A percentile compares a stretch with the other conserved stretches of the same genome.
These are phyloP conservation scores for Trichechus manatus DNA, from an alignment of 2,113 vertebrate species.

Conservation along the genomic window DNA sequence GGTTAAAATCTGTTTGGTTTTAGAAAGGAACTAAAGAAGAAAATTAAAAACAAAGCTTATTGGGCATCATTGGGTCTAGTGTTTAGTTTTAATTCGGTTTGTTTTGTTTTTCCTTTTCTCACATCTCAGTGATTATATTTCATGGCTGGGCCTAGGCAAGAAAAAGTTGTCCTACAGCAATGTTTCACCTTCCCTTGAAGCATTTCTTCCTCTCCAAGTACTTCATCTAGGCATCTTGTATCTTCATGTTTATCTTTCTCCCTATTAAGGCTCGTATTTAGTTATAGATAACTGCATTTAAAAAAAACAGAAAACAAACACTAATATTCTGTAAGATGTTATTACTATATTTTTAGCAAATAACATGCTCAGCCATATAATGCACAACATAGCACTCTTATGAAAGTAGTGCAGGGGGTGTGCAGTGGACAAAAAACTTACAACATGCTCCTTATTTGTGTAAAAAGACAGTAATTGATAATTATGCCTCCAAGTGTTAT, in stretches of 20 bases:
- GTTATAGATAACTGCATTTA: not conserved
- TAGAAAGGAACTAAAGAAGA: not conserved
- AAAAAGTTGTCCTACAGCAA: not conserved
- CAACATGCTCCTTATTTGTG: not conserved
- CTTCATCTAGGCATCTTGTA: not conserved
- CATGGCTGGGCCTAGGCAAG: not conserved
- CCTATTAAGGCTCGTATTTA: not conserved
- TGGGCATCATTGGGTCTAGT: too few relatives aligned
- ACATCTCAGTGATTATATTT: not conserved
- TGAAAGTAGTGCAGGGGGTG: too few relatives aligned
- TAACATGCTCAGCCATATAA: too few relatives aligned
- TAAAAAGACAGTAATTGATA: not conserved
- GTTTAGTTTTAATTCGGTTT: not conserved
- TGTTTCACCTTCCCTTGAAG: not conserved
- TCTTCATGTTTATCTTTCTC: not conserved
- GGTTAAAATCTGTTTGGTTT: constrained; percentile 23
- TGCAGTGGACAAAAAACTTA: not conserved
- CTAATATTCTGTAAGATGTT: not conserved
- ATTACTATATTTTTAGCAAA: not conserved
- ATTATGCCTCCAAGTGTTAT: not conserved
- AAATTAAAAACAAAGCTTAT: not conserved
- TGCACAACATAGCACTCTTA: too few relatives aligned
- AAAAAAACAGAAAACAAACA: not conserved
- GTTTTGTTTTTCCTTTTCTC: not conserved
- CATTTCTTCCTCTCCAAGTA: not conserved